These are phyloP conservation scores for Macrosiphum euphorbiae DNA, from an alignment of 2,888 invertebrate genomes.

Conservation along the genomic window DNA sequence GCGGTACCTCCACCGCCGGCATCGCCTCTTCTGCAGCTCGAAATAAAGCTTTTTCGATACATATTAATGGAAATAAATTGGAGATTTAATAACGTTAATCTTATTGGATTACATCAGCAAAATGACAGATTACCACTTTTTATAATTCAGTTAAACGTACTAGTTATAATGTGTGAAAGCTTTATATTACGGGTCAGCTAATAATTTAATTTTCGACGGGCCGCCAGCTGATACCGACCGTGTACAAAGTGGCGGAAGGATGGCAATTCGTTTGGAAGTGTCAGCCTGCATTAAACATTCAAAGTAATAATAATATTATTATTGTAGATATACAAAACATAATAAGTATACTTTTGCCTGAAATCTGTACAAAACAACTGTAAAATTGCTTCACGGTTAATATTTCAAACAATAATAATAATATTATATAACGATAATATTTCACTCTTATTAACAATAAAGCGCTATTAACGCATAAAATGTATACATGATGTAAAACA, in stretches of 20 bases:
- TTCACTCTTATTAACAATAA: not conserved
- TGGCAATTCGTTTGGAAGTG: not conserved
- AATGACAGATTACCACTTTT: slow-evolving; percentile 39
- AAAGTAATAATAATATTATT: not conserved
- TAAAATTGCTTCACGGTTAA: not conserved
- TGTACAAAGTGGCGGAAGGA: not conserved
- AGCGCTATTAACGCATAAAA: not conserved
- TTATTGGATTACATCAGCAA: slow-evolving; percentile 8
- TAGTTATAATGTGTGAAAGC: not conserved
- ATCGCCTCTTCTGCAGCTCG: not conserved
- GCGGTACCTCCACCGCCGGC: not conserved
- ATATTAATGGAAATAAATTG: slow-evolving; percentile 42
- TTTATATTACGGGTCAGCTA: slow-evolving; percentile 17
- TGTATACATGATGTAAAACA: not conserved
- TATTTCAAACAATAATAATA: slow-evolving; percentile 4
- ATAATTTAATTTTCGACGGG: slow-evolving; percentile 38
- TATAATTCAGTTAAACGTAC: slow-evolving; percentile 28
- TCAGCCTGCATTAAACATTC: not conserved
- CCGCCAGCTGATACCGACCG: not conserved
- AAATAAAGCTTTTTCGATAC: slow-evolving; percentile 39
- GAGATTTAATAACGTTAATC: slow-evolving; percentile 36
- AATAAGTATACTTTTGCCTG: not conserved
- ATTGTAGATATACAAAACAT: not conserved
- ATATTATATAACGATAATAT: not conserved
- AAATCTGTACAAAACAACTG: not conserved